Evolutionary conservation across 2,113 vertebrate species (phyloP), one percentile per base, ranked within the genome.

Genomic region (Carettochelys insculpta): DNA sequence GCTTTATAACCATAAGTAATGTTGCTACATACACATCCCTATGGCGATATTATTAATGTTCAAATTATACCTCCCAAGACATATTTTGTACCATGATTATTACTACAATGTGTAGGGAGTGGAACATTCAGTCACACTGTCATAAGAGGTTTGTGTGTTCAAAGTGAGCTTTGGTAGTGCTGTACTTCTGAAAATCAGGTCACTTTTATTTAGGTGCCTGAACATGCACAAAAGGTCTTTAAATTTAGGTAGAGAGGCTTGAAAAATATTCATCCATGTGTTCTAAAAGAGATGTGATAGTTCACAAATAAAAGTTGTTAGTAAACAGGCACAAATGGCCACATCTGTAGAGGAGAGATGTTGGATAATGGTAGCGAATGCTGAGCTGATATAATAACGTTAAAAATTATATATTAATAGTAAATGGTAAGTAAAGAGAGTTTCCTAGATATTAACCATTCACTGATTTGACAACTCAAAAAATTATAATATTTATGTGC

Each of bases 391-490:
- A 89, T 91, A 91, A 95, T 95, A 79, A 97, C 95, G 93, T 96
- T 94, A 12, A 94, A 96, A 93, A 86, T 83, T 88, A 11, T 81
- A 92, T 89, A 76, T 94, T 96, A 96, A 95, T 90, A 92, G 93
- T 95, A 95, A 95, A 95, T 94, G 97, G 90, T 88, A 65, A 90
- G 96, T 89, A 53, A 95, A 97, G 89, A 92, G 92, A 90, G 94
- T 94, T 94, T 87, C 5, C 2, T 77, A 84, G 92, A 93, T 96
- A 95, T 91, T 95, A 95, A 96, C 90, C 92, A 95, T 90, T 94
- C 65, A 85, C 73, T 90, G 65, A 85, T 73, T 29, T 24, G 29
- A 27, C 50, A 76, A 52, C 27, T 80, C 20, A 41, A 80, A 38
- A 56, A 80, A 41, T 76, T 90, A 90, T 65, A 89, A 85, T 73